These are phyloP conservation scores for Mythimna vitellina DNA, from an alignment of 2,888 invertebrate species.

Conservation along the genomic window DNA sequence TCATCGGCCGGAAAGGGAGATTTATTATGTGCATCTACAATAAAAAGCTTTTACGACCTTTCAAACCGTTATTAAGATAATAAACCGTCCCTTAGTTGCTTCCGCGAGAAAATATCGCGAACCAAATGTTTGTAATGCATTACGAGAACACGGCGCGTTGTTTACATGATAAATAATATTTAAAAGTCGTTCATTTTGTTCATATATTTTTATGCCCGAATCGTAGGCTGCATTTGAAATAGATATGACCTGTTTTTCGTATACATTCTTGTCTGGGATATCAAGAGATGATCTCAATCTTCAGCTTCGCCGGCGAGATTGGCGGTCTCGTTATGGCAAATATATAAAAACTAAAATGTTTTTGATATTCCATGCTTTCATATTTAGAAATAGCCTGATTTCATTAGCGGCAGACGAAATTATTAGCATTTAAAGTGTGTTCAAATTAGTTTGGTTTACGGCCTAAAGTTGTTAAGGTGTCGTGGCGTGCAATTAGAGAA, in stretches of 20 bases:
- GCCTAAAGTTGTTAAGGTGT: slow-evolving; percentile 66
- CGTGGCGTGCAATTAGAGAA: slow-evolving; percentile 64
- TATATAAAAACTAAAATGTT: slow-evolving; percentile 42
- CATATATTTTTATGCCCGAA: slow-evolving; percentile 61
- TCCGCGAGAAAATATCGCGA: slow-evolving; percentile 59
- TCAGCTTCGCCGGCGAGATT: slow-evolving; percentile 43
- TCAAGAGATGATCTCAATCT: slow-evolving; percentile 63
- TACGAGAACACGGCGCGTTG: slow-evolving; percentile 55
- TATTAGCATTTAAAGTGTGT: slow-evolving; percentile 75
- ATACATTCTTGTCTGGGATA: slow-evolving; percentile 53
- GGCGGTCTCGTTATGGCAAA: slow-evolving; percentile 30
- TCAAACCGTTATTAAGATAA: slow-evolving; percentile 71
- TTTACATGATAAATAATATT: slow-evolving; percentile 76
- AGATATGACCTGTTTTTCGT: slow-evolving; percentile 69
- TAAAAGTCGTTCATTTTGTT: slow-evolving; percentile 69
- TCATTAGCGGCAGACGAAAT: slow-evolving; percentile 71
- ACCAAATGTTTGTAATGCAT: slow-evolving; percentile 58
- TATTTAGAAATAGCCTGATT: slow-evolving; percentile 40
- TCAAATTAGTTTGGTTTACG: slow-evolving; percentile 75
- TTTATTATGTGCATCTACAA: slow-evolving; percentile 74
- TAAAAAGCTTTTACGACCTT: slow-evolving; percentile 74
- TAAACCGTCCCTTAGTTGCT: slow-evolving; percentile 67
- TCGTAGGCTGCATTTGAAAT: slow-evolving; percentile 65
- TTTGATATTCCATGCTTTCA: slow-evolving; percentile 33
- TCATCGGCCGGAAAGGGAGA: slow-evolving; percentile 70